Evolutionary conservation across 2,797 vertebrate species (phyloP).

Genomic region (Amblyraja radiata): DNA sequence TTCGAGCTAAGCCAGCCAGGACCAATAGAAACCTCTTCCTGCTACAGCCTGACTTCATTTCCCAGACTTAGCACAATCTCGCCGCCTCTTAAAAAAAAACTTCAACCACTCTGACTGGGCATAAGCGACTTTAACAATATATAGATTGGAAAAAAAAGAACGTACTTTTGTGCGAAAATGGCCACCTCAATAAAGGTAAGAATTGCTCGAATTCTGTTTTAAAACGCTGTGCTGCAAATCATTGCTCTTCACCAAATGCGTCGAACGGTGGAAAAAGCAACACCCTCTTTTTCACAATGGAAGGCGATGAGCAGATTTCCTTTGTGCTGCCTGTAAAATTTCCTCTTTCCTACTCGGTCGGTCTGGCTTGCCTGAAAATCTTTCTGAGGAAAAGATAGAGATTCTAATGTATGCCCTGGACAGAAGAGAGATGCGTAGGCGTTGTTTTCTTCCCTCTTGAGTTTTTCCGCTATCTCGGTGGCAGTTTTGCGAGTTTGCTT

Average conservation of each 20-base stretch:
- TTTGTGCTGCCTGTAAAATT: conserved; percentile 78
- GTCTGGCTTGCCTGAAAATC: conserved; percentile 72
- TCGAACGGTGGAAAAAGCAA: conserved; percentile 70
- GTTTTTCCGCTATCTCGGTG: not conserved
- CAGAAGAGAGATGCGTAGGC: not conserved
- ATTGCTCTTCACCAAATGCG: conserved; percentile 47
- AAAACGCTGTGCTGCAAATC: conserved; percentile 34
- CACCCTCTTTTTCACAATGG: conserved; percentile 74
- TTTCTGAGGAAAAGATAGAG: conserved; percentile 42
- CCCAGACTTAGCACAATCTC: conserved; percentile 88
- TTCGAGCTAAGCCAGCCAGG: conserved; percentile 71
- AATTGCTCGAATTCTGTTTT: conserved; percentile 48
- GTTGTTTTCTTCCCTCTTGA: not conserved
- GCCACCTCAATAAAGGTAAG: conserved; percentile 88
- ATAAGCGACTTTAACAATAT: conserved; percentile 74
- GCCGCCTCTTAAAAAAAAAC: conserved; percentile 67
- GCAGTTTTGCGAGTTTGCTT: not conserved
- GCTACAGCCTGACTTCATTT: conserved; percentile 87
- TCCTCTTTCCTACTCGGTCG: conserved; percentile 80
- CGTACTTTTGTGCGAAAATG: conserved; percentile 56
- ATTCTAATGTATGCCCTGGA: not conserved
- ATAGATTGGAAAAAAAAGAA: conserved; percentile 34
- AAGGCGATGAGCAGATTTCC: conserved; percentile 76
- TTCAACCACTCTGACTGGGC: conserved; percentile 67
- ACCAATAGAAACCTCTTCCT: conserved; percentile 90